Percentiles rank a stretch among this genome's conserved stretches.
Evolutionary conservation across 1,140 invertebrate species (phyloP).

Genomic region (Phthorimaea operculella): DNA sequence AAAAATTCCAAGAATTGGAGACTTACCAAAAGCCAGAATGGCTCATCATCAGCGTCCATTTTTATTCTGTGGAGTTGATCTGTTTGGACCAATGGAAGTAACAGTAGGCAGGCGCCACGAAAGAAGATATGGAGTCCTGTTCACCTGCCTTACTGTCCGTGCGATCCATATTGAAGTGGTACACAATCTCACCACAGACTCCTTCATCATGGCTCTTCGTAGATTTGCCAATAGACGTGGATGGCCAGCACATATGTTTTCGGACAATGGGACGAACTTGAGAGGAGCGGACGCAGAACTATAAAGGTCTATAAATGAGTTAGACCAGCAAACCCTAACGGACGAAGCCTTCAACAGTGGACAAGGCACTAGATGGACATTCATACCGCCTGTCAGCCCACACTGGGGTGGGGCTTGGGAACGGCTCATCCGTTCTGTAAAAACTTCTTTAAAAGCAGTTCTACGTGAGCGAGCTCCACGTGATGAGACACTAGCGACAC

Average conservation of each 20-base stretch:
- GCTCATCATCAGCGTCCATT: conserved; percentile 9
- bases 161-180: conserved; percentile 24
- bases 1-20: conserved; percentile 1
- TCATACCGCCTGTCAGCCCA: conserved; percentile 3
- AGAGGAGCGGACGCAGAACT: background rate
- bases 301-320: background rate
- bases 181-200: conserved; percentile 13
- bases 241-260: conserved; percentile 9
- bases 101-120: conserved; percentile 10
- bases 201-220: conserved; percentile 38
- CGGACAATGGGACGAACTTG: conserved; percentile 5
- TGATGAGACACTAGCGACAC: conserved; percentile 3
- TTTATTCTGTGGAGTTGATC: conserved; percentile 12
- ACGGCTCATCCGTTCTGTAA: background rate
- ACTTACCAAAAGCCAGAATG: conserved; percentile 2
- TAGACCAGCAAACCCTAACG: background rate
- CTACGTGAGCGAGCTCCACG: background rate
- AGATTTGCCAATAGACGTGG: conserved; percentile 48
- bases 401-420: conserved; percentile 6
- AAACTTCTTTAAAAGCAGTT: background rate
- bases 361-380: background rate
- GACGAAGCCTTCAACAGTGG: background rate
- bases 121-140: conserved; percentile 18
- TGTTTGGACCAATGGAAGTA: conserved; percentile 13
- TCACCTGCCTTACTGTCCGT: conserved; percentile 17